Base-by-base conservation (phyloP, 92 coral and sea anemone genomes). In the Epizoanthus stellaris region DNA sequence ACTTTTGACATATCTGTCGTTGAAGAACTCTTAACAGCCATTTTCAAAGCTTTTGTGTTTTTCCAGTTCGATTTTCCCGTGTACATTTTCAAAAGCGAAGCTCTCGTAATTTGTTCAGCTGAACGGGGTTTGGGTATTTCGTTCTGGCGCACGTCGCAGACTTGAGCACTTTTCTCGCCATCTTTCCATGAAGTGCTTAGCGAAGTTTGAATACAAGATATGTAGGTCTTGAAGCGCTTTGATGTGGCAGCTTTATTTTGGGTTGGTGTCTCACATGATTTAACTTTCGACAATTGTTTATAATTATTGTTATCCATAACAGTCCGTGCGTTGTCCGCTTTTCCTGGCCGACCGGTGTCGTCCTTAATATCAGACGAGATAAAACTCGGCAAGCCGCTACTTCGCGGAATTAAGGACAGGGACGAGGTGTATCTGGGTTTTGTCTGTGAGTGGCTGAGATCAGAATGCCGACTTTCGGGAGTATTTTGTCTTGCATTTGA, bases 111-210 rank as follows among this genome's bases (percentile, higher is more conserved):
- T 64, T 76, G 38, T n/a, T 3, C 72, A 13, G 6, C 67, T 43
- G 60, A 10, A 9, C 65, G 15, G 4, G 43, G 25, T 25, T 68
- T 4, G 73, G n/a, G 9, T 19, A 3, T 68, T 63, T 63, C 73
- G 14, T 12, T 47, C 20, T 49, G 19, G 10, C 21, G 36, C 20
- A 61, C 40, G 59, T n/a, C 42, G 34, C 15, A 19, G 11, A 19
- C 25, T 63, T 79, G 71, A n/a, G 72, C 15, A 13, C 65, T 19
- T 45, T 19, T 20, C 25, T 20, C 72, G 42, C 65, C 59, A 79
- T 62, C 20, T 64, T 63, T 79, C 71, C 83, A 42, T 14, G 83
- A 79, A 45, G 64, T 64, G 52, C 83, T 79, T 20, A 79, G 58
- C 58, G 70, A 62, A 5, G 83, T 62, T 4, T 79, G 72, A 64